These are phyloP conservation scores for Meloe dianella DNA, from an alignment of 2,888 invertebrate species.

Conservation along the genomic window DNA sequence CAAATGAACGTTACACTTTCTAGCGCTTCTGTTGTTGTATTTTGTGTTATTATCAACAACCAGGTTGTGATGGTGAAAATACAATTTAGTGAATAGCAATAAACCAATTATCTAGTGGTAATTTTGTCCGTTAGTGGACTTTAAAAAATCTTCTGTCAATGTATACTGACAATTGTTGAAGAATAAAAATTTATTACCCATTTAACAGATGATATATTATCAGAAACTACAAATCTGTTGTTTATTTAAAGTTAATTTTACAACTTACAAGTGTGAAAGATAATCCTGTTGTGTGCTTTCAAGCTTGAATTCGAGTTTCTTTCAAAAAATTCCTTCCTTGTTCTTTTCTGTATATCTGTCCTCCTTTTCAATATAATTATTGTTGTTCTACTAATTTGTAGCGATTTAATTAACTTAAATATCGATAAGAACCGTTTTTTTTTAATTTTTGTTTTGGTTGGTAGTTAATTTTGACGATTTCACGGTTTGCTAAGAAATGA, in stretches of 20 bases:
- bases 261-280: neutral
- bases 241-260: neutral
- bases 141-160: neutral
- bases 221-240: neutral
- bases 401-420: slow-evolving; percentile 1
- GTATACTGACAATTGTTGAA: neutral
- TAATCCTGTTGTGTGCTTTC: neutral
- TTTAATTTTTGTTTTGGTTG: neutral
- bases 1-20: slow-evolving; percentile 59
- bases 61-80: neutral
- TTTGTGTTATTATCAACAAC: slow-evolving; percentile 43
- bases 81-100: neutral
- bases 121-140: neutral
- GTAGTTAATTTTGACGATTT: slow-evolving; percentile 9
- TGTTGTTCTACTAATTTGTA: slow-evolving; percentile 3
- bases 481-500: slow-evolving; percentile 7
- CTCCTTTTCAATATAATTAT: neutral
- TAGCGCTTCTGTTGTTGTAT: slow-evolving; percentile 52
- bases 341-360: neutral
- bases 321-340: neutral
- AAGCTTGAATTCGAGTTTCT: neutral
- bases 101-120: neutral
- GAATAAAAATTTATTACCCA: neutral
- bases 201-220: neutral
- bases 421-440: neutral